phyloP scores from a whole-genome alignment of 1,140 invertebrate species.

The Drosophila kurseongensis region DNA sequence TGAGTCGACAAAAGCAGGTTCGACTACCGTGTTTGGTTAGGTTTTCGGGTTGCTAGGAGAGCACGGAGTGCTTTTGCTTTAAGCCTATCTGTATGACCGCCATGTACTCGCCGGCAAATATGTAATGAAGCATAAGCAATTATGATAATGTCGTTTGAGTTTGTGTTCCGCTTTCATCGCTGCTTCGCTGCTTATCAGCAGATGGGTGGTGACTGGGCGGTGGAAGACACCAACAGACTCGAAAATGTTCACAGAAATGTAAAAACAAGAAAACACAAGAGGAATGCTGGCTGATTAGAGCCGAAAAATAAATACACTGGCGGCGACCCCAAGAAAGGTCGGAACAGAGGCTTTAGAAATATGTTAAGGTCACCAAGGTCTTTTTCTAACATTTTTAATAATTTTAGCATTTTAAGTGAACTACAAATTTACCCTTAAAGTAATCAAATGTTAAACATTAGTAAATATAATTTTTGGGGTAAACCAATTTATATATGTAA shows the following conservation, averaged over 20 bases:
- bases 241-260: conserved; percentile 50
- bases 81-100: conserved; percentile 53
- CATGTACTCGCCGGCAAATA: conserved; percentile 60
- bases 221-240: conserved; percentile 19
- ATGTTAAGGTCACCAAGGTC: neutral
- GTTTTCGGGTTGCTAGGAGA: conserved; percentile 30
- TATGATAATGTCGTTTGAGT: conserved; percentile 77
- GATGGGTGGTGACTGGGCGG: conserved; percentile 2
- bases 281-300: conserved; percentile 14
- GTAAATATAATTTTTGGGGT: no score
- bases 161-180: conserved; percentile 51
- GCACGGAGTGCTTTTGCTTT: conserved; percentile 6
- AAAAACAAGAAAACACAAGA: conserved; percentile 21
- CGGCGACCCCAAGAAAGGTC: neutral
- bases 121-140: conserved; percentile 83
- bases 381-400: neutral
- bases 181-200: conserved; percentile 65
- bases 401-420: neutral
- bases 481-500: no score
- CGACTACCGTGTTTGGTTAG: conserved; percentile 47
- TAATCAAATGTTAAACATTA: no score
- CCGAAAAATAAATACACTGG: conserved; percentile 25
- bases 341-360: conserved; percentile 2
- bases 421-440: no score
- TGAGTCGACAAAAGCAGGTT: conserved; percentile 41